Percentiles rank a stretch among this genome's conserved stretches.
These are phyloP conservation scores for Drosophila subobscura DNA, from an alignment of 1,140 invertebrate genomes.

Conservation along the genomic window DNA sequence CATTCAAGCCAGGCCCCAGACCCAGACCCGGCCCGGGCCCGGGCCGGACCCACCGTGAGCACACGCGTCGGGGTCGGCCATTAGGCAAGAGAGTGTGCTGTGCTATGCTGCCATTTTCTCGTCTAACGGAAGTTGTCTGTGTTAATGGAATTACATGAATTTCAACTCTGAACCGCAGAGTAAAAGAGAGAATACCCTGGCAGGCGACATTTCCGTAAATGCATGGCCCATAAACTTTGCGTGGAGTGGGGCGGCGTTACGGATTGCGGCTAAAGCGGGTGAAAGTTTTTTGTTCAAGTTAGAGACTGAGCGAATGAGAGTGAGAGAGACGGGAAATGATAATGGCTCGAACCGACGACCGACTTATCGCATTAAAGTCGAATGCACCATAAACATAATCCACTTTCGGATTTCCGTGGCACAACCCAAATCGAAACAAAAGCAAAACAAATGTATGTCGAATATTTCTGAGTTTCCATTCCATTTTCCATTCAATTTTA, in stretches of 20 bases:
- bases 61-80: constrained; percentile 46
- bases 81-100: constrained; percentile 53
- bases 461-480: constrained; percentile 14
- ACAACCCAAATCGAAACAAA: constrained; percentile 33
- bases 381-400: constrained; percentile 42
- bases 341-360: constrained; percentile 31
- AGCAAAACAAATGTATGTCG: constrained; percentile 6
- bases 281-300: constrained; percentile 42
- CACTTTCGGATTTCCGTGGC: constrained; percentile 36
- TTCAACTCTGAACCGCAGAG: constrained; percentile 74
- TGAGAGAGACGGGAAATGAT: constrained; percentile 46
- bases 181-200: constrained; percentile 35
- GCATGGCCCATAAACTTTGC: constrained; percentile 58
- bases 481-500: constrained; percentile 38
- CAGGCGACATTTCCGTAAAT: constrained; percentile 64
- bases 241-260: background rate
- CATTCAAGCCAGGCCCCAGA: background rate
- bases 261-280: background rate
- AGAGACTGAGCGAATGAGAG: background rate
- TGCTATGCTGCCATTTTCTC: constrained; percentile 61
- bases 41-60: constrained; percentile 7
- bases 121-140: constrained; percentile 72
- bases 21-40: background rate
- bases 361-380: constrained; percentile 33
- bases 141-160: constrained; percentile 79